Evolutionary conservation across 2,113 vertebrate species (phyloP).

Genomic region (Cyphomyrus discorhynchus): DNA sequence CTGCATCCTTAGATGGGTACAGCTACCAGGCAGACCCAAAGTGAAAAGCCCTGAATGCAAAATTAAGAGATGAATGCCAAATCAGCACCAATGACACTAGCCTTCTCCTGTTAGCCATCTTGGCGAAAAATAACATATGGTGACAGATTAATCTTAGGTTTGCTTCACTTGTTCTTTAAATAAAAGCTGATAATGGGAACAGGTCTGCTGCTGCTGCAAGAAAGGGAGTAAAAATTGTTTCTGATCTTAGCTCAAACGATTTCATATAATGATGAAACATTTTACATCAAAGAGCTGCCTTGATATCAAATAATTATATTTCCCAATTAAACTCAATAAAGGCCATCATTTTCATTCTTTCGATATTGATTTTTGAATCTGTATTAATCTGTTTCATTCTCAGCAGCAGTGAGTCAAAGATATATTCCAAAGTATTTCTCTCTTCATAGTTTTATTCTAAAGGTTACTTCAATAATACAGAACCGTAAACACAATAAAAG

Average conservation of each 20-base stretch:
- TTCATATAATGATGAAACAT: background rate
- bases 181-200: background rate
- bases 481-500: background rate
- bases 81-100: background rate
- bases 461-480: background rate
- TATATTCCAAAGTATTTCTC: background rate
- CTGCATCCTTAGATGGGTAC: background rate
- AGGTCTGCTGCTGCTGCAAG: background rate
- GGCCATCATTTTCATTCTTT: background rate
- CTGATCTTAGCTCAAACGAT: background rate
- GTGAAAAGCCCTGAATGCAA: background rate
- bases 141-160: background rate
- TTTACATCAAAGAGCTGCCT: background rate
- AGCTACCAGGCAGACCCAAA: background rate
- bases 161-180: background rate
- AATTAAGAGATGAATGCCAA: slow-evolving; percentile 7
- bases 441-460: background rate
- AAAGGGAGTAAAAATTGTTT: background rate
- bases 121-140: background rate
- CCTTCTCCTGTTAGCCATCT: background rate
- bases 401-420: background rate
- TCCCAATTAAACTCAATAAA: background rate
- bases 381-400: background rate
- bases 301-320: slow-evolving; percentile 8
- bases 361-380: background rate